phyloP scores from a whole-genome alignment of 2,888 invertebrate genomes.

The Chironomus riparius region DNA sequence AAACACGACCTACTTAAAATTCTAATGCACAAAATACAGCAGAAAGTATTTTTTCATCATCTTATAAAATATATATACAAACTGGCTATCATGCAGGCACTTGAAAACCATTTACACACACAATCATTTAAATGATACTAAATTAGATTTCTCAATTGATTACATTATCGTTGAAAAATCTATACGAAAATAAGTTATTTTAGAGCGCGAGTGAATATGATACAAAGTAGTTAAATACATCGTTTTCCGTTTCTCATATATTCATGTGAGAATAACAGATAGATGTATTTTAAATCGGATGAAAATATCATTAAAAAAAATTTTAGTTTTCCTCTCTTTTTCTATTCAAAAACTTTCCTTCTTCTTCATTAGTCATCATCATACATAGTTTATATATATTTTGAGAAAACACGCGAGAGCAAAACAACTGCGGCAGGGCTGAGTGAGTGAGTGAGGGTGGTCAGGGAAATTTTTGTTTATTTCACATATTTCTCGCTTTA shows the following conservation, averaged over 20 bases:
- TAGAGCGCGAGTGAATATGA: neutral
- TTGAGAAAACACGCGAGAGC: neutral
- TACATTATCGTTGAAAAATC: neutral
- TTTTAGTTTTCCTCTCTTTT: neutral
- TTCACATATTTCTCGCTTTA: conserved; percentile 11
- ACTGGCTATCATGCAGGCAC: neutral
- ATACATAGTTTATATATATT: too few species aligned
- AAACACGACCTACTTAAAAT: too few species aligned
- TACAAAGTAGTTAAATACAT: conserved; percentile 19
- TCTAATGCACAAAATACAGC: too few species aligned
- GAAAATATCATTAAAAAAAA: neutral
- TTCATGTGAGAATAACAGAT: neutral
- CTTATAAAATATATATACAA: too few species aligned
- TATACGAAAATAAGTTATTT: neutral
- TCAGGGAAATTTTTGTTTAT: conserved; percentile 19
- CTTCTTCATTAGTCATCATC: neutral
- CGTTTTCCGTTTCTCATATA: neutral
- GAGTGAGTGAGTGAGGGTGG: conserved; percentile 19
- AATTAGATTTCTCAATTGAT: conserved; percentile 9
- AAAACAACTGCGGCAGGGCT: neutral
- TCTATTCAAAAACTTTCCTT: neutral
- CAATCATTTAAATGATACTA: conserved; percentile 17
- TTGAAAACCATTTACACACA: neutral
- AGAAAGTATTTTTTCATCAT: too few species aligned
- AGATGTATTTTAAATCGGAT: neutral